These are phyloP conservation scores for Orchesellides sinensis DNA, from an alignment of 2,888 invertebrate genomes.

Conservation along the genomic window DNA sequence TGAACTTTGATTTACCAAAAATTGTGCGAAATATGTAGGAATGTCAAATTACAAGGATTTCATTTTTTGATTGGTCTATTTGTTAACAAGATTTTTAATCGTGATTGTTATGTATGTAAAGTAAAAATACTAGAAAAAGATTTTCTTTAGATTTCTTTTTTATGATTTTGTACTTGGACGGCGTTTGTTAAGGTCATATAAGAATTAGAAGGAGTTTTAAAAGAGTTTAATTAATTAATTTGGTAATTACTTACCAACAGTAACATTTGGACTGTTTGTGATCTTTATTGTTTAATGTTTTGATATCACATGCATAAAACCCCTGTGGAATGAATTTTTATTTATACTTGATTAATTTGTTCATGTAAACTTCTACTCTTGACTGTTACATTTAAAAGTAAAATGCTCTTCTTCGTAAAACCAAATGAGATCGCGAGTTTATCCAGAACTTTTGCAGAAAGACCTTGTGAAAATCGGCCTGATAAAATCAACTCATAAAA, in stretches of 20 bases:
- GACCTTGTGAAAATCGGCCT: too few species aligned
- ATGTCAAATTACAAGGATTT: conserved; percentile 1
- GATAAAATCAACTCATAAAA: not conserved
- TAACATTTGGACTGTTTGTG: too few species aligned
- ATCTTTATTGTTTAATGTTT: not conserved
- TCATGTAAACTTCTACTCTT: too few species aligned
- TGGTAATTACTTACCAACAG: too few species aligned
- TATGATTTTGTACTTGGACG: conserved; percentile 19
- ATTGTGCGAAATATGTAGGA: too few species aligned
- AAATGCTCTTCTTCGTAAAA: not conserved
- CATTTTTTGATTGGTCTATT: not conserved
- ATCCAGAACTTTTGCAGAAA: not conserved
- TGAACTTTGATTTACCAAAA: too few species aligned
- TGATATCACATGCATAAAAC: not conserved
- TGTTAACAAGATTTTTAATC: not conserved
- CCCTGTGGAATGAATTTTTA: not conserved
- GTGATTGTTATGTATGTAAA: conserved; percentile 6
- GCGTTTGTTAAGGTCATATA: not conserved
- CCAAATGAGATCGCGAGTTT: not conserved
- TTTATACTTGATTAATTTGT: not conserved
- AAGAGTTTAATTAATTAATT: too few species aligned
- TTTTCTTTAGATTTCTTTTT: not conserved
- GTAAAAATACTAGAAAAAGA: conserved; percentile 10
- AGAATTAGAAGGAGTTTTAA: too few species aligned
- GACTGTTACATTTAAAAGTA: too few species aligned